Evolutionary conservation across 1,140 invertebrate species (phyloP), one percentile per base, ranked within the genome.

Genomic region (Parasteatoda tepidariorum): DNA sequence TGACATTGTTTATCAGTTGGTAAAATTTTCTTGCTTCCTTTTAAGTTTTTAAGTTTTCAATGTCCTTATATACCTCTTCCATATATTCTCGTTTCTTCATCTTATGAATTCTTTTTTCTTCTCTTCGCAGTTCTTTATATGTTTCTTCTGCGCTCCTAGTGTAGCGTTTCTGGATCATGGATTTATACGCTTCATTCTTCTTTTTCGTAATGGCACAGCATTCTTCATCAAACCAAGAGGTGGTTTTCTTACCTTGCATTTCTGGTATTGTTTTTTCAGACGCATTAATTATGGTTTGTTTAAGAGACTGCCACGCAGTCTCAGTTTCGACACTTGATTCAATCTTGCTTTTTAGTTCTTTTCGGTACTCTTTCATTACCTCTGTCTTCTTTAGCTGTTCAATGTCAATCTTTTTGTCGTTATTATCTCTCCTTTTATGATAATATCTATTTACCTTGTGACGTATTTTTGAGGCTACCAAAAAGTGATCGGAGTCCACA

Each of bases 1-100:
- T 57, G 22, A 73, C 22, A 73, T 57, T 73, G n/a, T 57, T 73
- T n/a, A 73, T 28, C 15, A 73, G 70, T 11, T 55, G 70, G 33
- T 73, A 73, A 30, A 34, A 73, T 26, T 57, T 73, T 73, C 70
- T 57, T 0, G 70, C 28, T 73, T 57, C 70, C 31, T 73, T 73
- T 57, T 73, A 54, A 9, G 48, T 34, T 28, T 57, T 73, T 2
- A 73, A 24, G 11, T 57, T 55, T 57, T 73, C 48, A 31, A 73
- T 73, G 5, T 73, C 41, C 30, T 28, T 73, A 57, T 30, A 73
- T 4, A 34, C 24, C 7, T 73, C 48, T 28, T 57, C 70, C 7
- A 73, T 22, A 73, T 55, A 59, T n/a, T 54, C 11, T 28, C 4
- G 9, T 15, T 71, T 57, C 57, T 71, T 71, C 26, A n/a, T 33